These are phyloP conservation scores for Eulimnadia texana DNA, from an alignment of 1,140 invertebrate species.

Conservation along the genomic window DNA sequence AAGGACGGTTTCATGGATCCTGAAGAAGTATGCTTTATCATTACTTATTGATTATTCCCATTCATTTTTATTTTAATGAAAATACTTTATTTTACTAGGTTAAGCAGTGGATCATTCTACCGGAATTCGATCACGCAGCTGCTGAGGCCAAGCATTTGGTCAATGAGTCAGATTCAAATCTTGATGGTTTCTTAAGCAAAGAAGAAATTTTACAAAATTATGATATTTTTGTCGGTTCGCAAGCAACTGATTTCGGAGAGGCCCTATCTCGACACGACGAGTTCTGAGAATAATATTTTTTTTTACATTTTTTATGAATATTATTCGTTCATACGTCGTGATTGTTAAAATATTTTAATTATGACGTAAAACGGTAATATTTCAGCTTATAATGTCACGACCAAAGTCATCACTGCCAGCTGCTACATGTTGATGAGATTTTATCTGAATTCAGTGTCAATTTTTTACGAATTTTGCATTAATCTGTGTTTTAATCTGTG, in stretches of 20 bases:
- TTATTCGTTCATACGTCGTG: background rate
- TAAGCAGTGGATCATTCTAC: slow-evolving; percentile 85
- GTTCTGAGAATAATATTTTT: slow-evolving; percentile 50
- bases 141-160: slow-evolving; percentile 93
- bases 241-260: slow-evolving; percentile 97
- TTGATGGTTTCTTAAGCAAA: slow-evolving; percentile 77
- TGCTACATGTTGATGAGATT: too few species aligned
- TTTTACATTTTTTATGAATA: background rate
- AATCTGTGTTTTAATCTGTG: too few species aligned
- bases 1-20: slow-evolving; percentile 76
- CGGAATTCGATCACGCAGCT: slow-evolving; percentile 91
- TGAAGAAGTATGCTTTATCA: slow-evolving; percentile 46
- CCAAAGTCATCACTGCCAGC: too few species aligned
- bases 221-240: slow-evolving; percentile 94
- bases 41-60: background rate
- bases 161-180: slow-evolving; percentile 78
- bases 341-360: too few species aligned
- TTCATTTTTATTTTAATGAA: slow-evolving; percentile 10
- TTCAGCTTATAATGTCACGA: too few species aligned
- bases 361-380: too few species aligned
- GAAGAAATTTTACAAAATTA: slow-evolving; percentile 89
- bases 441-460: too few species aligned
- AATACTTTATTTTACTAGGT: slow-evolving; percentile 42
- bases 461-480: too few species aligned
- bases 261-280: slow-evolving; percentile 86